These are phyloP conservation scores for Eciton burchellii DNA, from an alignment of 1,140 invertebrate species.

Conservation along the genomic window DNA sequence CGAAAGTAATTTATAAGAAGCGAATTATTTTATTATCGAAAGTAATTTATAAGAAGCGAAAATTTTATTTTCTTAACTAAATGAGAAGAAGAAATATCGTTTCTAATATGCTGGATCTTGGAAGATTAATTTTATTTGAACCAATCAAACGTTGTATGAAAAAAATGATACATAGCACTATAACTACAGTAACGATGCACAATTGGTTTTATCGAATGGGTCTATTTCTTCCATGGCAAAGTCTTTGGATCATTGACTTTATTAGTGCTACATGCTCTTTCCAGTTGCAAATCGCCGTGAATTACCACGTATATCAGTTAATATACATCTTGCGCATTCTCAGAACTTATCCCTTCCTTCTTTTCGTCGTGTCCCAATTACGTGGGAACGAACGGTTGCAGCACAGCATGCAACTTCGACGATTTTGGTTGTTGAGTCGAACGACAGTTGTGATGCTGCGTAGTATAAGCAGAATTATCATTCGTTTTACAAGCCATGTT, in stretches of 20 bases:
- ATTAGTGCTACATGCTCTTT: neutral
- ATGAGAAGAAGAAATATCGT: no score
- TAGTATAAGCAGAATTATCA: neutral
- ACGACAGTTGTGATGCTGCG: conserved; percentile 1
- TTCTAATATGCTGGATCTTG: no score
- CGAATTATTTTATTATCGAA: no score
- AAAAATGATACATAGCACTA: no score
- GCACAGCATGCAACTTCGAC: neutral
- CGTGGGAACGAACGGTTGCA: neutral
- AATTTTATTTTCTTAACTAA: no score
- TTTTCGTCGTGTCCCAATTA: conserved; percentile 30
- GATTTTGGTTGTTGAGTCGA: neutral
- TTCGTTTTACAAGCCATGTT: neutral
- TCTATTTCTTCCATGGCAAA: conserved; percentile 52
- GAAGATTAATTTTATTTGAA: no score
- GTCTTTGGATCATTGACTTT: conserved; percentile 66
- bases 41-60: no score
- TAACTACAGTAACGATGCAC: conserved; percentile 16
- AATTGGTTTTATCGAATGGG: conserved; percentile 70
- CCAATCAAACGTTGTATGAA: no score
- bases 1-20: no score
- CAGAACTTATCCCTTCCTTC: neutral
- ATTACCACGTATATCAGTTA: conserved; percentile 6
- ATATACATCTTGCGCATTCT: neutral
- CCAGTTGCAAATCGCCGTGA: neutral